A percentile compares a stretch with the other conserved stretches of the same genome.
These are phyloP conservation scores for Piprites chloris DNA, from an alignment of 2,113 vertebrate genomes.

Conservation along the genomic window DNA sequence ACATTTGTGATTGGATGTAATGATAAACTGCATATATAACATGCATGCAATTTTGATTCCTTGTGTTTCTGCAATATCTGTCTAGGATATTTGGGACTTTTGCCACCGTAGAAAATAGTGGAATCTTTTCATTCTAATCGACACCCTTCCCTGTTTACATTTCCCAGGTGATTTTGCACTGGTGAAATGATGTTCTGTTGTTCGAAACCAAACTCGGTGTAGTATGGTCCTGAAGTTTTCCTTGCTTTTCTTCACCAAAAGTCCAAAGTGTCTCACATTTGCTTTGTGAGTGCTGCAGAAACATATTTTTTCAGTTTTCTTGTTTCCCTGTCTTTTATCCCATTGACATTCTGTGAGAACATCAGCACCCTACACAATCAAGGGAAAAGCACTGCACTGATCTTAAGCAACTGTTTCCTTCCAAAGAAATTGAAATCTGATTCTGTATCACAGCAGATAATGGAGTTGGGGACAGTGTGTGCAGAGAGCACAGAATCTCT, in stretches of 20 bases:
- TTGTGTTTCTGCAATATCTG: neutral
- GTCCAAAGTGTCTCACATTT: neutral
- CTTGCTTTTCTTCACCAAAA: neutral
- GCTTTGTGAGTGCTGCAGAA: neutral
- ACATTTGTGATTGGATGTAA: neutral
- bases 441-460: neutral
- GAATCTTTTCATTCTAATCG: neutral
- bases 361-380: neutral
- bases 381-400: fast-evolving
- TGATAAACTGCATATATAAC: neutral
- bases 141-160: neutral
- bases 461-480: neutral
- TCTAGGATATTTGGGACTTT: neutral
- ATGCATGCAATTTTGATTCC: neutral
- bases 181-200: neutral
- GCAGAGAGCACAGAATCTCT: neutral
- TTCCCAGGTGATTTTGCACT: neutral
- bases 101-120: neutral
- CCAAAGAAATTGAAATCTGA: neutral
- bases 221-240: neutral
- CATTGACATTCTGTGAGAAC: neutral
- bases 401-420: neutral
- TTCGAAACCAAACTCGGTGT: neutral
- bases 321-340: neutral
- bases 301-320: fast-evolving